These are phyloP conservation scores for Gymnarchus niloticus DNA, from an alignment of 2,113 vertebrate genomes.

Conservation along the genomic window DNA sequence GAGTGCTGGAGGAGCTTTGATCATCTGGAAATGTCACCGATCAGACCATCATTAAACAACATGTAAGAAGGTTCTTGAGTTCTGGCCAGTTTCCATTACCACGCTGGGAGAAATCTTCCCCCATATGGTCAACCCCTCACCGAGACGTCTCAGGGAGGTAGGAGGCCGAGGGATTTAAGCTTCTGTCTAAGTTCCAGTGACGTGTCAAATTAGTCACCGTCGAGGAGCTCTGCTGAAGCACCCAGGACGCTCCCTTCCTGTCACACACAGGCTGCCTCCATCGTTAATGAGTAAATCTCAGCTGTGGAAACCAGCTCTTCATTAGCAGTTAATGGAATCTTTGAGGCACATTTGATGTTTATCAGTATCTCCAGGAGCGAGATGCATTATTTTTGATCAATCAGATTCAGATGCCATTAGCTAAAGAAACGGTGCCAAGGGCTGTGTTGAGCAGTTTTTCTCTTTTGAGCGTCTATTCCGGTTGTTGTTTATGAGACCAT, in stretches of 20 bases:
- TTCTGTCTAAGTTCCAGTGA: conserved; percentile 5
- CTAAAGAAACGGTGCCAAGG: neutral
- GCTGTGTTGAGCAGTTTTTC: neutral
- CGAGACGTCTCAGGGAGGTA: neutral
- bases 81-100: neutral
- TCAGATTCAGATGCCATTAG: neutral
- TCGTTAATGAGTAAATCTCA: neutral
- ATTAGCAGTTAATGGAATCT: neutral
- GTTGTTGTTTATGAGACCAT: no score
- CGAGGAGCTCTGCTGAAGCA: neutral
- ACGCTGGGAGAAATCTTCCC: neutral
- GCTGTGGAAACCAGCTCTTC: neutral
- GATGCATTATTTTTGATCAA: neutral
- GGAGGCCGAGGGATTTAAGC: neutral
- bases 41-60: neutral
- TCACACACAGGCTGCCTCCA: neutral
- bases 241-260: neutral
- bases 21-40: neutral
- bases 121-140: neutral
- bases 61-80: neutral
- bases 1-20: no score
- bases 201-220: conserved; percentile 15
- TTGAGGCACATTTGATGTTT: neutral
- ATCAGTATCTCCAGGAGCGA: neutral
- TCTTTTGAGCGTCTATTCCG: no score